These are phyloP conservation scores for Macrotrachela quadricornifera DNA, from an alignment of 1,140 invertebrate species.

Conservation along the genomic window DNA sequence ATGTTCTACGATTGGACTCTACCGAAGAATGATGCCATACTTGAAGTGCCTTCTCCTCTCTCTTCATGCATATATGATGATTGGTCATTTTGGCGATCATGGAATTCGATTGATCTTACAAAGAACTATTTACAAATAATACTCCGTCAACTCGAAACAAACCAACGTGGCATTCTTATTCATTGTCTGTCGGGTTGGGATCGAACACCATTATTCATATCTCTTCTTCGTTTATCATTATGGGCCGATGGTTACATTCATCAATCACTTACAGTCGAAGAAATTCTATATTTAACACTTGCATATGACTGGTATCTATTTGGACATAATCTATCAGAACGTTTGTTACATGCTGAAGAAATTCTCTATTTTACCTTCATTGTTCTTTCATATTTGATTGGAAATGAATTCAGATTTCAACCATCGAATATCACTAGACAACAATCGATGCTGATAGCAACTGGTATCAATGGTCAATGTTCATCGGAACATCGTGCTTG, in stretches of 20 bases:
- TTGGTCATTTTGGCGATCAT: constrained; percentile 28
- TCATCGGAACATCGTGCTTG: too few species aligned
- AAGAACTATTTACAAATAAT: constrained; percentile 58
- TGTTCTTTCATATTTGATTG: too few species aligned
- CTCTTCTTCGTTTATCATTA: constrained; percentile 48
- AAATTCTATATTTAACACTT: constrained; percentile 58
- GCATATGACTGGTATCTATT: constrained; percentile 69
- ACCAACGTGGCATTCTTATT: constrained; percentile 43
- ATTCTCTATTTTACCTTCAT: too few species aligned
- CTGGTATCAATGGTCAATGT: too few species aligned
- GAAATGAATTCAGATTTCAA: too few species aligned
- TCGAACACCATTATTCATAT: constrained; percentile 57
- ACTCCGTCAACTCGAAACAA: constrained; percentile 45
- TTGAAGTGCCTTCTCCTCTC: too few species aligned
- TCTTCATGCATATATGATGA: too few species aligned
- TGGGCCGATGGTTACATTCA: constrained; percentile 64
- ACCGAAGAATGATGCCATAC: too few species aligned
- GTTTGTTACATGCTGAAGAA: too few species aligned
- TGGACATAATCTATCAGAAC: constrained; percentile 24
- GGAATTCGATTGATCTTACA: constrained; percentile 51
- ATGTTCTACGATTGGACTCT: too few species aligned
- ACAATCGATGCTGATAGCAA: too few species aligned
- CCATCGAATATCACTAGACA: too few species aligned
- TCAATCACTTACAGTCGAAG: constrained; percentile 37
- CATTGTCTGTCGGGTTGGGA: constrained; percentile 75